A percentile compares a stretch with the other conserved stretches of the same genome.
These are phyloP conservation scores for Noctua fimbriata DNA, from an alignment of 2,888 invertebrate genomes.

Conservation along the genomic window DNA sequence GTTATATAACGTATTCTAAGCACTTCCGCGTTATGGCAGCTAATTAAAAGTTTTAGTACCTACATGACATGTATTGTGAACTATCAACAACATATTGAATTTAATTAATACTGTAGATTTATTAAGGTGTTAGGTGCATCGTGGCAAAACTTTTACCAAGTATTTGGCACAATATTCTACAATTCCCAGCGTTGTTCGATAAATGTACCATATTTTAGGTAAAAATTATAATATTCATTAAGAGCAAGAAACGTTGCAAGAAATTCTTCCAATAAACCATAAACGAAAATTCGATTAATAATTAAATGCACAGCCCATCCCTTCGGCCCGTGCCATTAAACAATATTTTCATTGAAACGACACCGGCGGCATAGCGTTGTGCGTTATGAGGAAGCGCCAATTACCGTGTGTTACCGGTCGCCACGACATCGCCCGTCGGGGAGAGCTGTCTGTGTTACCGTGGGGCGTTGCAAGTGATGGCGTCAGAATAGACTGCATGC, in stretches of 20 bases:
- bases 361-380: constrained; percentile 57
- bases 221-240: neutral
- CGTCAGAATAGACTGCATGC: constrained; percentile 38
- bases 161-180: neutral
- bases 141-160: neutral
- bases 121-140: neutral
- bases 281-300: constrained; percentile 1
- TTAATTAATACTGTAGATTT: too few species aligned
- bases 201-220: too few species aligned
- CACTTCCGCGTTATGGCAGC: constrained; percentile 9
- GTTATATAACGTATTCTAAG: constrained; percentile 4
- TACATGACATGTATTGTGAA: neutral
- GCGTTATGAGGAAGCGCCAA: constrained; percentile 68
- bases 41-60: neutral
- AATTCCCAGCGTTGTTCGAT: neutral
- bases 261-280: neutral
- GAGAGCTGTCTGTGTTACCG: constrained; percentile 33
- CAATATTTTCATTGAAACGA: constrained; percentile 59
- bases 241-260: neutral
- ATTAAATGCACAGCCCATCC: neutral
- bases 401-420: constrained; percentile 46
- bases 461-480: constrained; percentile 44
- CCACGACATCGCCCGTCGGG: constrained; percentile 1
- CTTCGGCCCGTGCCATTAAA: constrained; percentile 39
- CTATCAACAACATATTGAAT: neutral